Evolutionary conservation across 2,888 invertebrate genomes (phyloP), one percentile per base, ranked within the genome.

Genomic region (Hypomecis atomaria): DNA sequence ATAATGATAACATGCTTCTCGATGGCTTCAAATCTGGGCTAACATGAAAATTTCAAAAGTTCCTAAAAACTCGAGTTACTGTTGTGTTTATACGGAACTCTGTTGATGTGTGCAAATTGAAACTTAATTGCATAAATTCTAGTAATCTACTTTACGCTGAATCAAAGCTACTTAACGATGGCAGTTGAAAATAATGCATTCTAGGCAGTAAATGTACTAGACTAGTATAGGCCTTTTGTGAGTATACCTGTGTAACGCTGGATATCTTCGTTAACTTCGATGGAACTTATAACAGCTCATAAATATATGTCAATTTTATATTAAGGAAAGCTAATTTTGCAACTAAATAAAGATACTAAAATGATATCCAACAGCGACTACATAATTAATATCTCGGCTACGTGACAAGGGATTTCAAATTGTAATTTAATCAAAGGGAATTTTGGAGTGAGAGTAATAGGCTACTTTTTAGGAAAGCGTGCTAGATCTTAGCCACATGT

Each of bases 81-180:
- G 54, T 9, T 54, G 2, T 40, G n/a, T 36, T n/a, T 38, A 7
- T 60, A 42, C 5, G 54, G 11, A 38, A 34, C 0, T 0, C 13
- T 8, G n/a, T n/a, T 79, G 79, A 84, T 83, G 79, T 84, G 83
- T 84, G 85, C 84, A 85, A 87, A 88, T 86, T 86, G 85, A 86
- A 86, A 85, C 81, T 85, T 87, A 89, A 88, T 89, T 86, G 81
- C 81, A 68, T 66, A 70, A 64, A 64, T 78, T 73, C 78, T 81
- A 77, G 78, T 76, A 71, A 77, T 74, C 56, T 59, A 75, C 71
- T 72, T 73, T 67, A 70, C 71, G 62, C 63, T 72, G 71, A 75
- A 73, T 72, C 70, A 38, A 23, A 8, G 36, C 40, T 34, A 33
- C 34, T 65, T 60, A 56, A 58, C 42, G 40, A n/a, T 4, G 8